Conservation (phyloP, 2,113 vertebrate species). For the Oreotrochilus melanogaster region DNA sequence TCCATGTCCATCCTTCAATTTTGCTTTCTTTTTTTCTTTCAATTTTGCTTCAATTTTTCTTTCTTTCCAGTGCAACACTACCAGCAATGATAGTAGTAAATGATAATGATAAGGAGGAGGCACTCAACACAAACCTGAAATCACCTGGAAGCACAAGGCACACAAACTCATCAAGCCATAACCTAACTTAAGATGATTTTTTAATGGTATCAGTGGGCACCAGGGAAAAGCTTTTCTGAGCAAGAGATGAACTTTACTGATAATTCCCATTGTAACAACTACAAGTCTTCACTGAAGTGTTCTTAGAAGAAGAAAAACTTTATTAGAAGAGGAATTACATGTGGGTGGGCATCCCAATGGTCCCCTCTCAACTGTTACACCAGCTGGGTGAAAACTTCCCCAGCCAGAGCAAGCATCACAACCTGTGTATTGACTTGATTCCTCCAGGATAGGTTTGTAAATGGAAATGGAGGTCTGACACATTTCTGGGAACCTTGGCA, state of each 20-base stretch:
- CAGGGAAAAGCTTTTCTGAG: background rate
- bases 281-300: background rate
- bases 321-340: background rate
- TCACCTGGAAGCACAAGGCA: background rate
- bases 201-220: background rate
- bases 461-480: background rate
- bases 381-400: background rate
- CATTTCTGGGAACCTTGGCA: background rate
- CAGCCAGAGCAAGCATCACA: background rate
- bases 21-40: background rate
- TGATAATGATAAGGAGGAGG: background rate
- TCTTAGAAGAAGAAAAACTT: background rate
- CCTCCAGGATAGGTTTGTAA: background rate
- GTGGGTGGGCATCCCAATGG: background rate
- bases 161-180: background rate
- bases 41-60: background rate
- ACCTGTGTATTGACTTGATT: background rate
- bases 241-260: background rate
- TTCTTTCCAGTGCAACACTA: background rate
- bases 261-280: constrained; percentile 16
- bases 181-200: background rate
- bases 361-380: background rate
- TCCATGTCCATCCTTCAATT: background rate
- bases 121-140: background rate
- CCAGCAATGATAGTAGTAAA: background rate